Conservation (phyloP, 2,113 vertebrate species). For the Limanda limanda region DNA sequence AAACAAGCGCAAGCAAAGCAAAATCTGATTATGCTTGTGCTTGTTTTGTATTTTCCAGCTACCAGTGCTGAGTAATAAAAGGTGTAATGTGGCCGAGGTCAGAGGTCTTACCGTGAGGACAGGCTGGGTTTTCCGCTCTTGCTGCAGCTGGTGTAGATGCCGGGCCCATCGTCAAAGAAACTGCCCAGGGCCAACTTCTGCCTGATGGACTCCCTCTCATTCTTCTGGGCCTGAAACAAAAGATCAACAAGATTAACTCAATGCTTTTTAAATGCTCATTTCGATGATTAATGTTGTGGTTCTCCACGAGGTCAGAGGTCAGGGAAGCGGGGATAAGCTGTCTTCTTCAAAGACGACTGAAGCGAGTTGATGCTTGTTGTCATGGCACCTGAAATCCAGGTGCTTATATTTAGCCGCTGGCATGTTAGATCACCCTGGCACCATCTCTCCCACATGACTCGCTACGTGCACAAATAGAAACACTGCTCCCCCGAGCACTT, state of each 20-base stretch:
- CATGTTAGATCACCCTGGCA: constrained; percentile 2
- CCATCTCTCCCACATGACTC: neutral
- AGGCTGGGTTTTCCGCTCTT: constrained; percentile 98
- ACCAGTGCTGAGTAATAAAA: constrained; percentile 8
- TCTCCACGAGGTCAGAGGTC: neutral
- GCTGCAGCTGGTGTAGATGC: constrained; percentile 98
- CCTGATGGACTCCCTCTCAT: constrained; percentile 98
- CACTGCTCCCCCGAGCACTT: neutral
- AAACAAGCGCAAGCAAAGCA: neutral
- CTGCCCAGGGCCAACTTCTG: constrained; percentile 99
- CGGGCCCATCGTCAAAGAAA: constrained; percentile 98
- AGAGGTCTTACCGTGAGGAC: constrained; percentile 90
- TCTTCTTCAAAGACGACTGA: neutral
- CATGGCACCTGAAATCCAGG: neutral
- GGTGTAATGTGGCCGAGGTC: neutral
- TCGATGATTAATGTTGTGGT: neutral
- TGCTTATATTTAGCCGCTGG: constrained; percentile 13
- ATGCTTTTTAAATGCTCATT: neutral
- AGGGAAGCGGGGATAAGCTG: neutral
- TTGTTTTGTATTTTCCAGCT: constrained; percentile 1
- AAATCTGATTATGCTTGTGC: too few species aligned
- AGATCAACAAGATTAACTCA: constrained; percentile 5
- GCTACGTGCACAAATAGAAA: constrained; percentile 16
- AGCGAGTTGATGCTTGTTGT: neutral
- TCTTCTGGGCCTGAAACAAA: constrained; percentile 94